phyloP scores from a whole-genome alignment of 2,113 vertebrate genomes.

The Ibidorhyncha struthersii region DNA sequence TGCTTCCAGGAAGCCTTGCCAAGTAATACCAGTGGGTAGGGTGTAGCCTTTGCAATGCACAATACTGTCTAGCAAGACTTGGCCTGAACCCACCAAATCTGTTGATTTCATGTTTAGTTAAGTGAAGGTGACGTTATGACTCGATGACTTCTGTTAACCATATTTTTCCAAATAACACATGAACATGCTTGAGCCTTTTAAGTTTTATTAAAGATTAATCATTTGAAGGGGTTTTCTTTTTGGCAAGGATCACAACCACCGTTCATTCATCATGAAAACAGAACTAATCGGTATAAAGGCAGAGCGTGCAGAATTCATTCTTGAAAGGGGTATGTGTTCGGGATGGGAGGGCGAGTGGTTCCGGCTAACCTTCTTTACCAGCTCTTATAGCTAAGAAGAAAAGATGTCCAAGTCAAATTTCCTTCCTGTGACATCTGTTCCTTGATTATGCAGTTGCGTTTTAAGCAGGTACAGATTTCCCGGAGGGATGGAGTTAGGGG shows the following conservation, averaged over 20 bases:
- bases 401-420: not conserved
- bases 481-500: not conserved
- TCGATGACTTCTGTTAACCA: not conserved
- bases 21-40: not conserved
- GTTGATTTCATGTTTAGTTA: not conserved
- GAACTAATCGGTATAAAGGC: not conserved
- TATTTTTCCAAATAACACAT: not conserved
- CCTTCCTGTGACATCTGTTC: not conserved
- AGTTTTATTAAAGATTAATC: constrained; percentile 17
- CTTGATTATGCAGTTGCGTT: not conserved
- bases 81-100: not conserved
- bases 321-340: not conserved
- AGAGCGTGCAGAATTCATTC: not conserved
- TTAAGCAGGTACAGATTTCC: not conserved
- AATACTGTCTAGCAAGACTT: not conserved
- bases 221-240: not conserved
- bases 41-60: not conserved
- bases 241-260: not conserved
- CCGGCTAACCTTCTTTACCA: not conserved
- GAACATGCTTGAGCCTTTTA: not conserved
- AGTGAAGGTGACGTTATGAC: not conserved
- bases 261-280: not conserved
- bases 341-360: not conserved
- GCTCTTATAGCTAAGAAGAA: not conserved
- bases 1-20: not conserved